Evolutionary conservation across 2,888 invertebrate genomes (phyloP).

Genomic region (Oscheius sp.): DNA sequence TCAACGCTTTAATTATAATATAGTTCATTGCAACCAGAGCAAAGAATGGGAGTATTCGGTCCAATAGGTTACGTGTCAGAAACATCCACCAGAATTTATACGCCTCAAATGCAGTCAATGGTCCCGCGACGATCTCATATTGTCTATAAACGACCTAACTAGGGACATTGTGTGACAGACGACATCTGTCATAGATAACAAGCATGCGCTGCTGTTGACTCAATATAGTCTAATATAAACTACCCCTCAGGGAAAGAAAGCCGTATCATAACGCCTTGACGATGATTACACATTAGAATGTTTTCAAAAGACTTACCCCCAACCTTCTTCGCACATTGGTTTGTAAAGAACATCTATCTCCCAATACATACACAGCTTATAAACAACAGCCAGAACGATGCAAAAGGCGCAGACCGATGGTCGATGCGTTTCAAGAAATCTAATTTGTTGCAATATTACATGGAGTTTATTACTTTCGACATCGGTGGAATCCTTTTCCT

Average conservation of each 20-base stretch:
- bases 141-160: conserved; percentile 37
- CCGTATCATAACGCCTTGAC: conserved; percentile 1
- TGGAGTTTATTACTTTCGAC: conserved; percentile 41
- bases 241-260: conserved; percentile 2
- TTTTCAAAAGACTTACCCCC: conserved; percentile 32
- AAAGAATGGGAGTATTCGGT: conserved; percentile 66
- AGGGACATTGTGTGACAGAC: conserved; percentile 3
- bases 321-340: conserved; percentile 50
- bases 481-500: conserved; percentile 42
- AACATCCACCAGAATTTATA: conserved; percentile 69
- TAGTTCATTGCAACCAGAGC: conserved; percentile 65
- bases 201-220: conserved; percentile 19
- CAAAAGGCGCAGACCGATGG: conserved; percentile 55
- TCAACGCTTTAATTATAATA: conserved; percentile 59
- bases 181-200: conserved; percentile 25
- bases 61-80: conserved; percentile 61
- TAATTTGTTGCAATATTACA: conserved; percentile 18
- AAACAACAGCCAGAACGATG: conserved; percentile 59
- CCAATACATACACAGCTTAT: conserved; percentile 66
- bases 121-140: conserved; percentile 50
- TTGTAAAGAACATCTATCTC: conserved; percentile 59
- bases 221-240: conserved; percentile 18
- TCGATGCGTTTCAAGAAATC: conserved; percentile 63
- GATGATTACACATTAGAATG: neutral
- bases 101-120: conserved; percentile 30